Percentiles rank a stretch among this genome's conserved stretches.
Conservation (phyloP, 2,888 invertebrate species). For the Rotaria socialis region DNA sequence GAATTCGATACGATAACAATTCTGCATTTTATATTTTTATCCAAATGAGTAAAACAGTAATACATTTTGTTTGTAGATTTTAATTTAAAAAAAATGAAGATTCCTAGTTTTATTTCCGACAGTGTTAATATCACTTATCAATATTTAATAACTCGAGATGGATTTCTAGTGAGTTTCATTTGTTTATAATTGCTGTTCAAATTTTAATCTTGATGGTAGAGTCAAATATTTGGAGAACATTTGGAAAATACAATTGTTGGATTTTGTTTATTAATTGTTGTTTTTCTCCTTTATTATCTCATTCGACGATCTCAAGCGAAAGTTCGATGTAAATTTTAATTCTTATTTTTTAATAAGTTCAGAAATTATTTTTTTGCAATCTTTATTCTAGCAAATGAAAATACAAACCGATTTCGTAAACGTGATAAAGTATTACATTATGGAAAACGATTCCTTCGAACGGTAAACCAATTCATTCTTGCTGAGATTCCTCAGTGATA, state of each 20-base stretch:
- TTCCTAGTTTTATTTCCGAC: background rate
- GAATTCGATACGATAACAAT: too few relatives aligned
- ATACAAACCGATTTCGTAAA: slow-evolving; percentile 39
- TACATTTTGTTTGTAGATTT: background rate
- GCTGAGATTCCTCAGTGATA: background rate
- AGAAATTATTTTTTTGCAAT: too few relatives aligned
- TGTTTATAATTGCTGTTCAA: background rate
- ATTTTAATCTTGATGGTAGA: background rate
- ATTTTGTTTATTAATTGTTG: slow-evolving; percentile 20
- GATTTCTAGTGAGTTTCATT: background rate
- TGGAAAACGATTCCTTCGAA: slow-evolving; percentile 45
- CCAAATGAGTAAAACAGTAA: background rate
- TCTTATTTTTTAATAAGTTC: background rate
- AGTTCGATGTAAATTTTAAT: background rate
- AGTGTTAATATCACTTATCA: background rate
- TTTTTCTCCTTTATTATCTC: slow-evolving; percentile 15
- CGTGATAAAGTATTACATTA: slow-evolving; percentile 43
- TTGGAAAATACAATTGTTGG: slow-evolving; percentile 24
- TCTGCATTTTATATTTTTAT: too few relatives aligned
- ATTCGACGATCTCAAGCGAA: background rate
- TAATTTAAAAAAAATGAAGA: background rate
- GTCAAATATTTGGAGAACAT: background rate
- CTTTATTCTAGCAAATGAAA: background rate
- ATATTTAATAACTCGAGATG: background rate
- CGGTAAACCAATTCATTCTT: background rate